Evolutionary conservation across 2,888 invertebrate species (phyloP).

Genomic region (Diarsia brunnea): DNA sequence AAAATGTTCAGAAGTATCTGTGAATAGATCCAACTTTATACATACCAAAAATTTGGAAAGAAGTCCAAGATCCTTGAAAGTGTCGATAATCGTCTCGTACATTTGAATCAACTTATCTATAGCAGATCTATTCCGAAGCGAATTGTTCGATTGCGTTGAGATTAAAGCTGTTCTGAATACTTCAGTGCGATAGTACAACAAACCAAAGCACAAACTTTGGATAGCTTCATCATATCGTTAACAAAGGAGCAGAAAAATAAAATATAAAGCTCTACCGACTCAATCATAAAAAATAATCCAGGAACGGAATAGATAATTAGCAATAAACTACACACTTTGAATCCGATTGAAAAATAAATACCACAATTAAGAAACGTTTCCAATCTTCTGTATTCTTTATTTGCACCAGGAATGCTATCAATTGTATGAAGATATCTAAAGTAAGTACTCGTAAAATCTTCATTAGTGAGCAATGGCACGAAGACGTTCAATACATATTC

Average conservation of each 20-base stretch:
- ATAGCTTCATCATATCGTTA: background rate
- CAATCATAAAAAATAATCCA: background rate
- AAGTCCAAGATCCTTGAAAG: background rate
- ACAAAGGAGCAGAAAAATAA: background rate
- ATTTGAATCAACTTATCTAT: slow-evolving; percentile 9
- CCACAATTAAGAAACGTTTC: background rate
- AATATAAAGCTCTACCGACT: background rate
- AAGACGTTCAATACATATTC: background rate
- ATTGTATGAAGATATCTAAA: background rate
- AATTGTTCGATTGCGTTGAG: background rate
- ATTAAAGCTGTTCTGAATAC: background rate
- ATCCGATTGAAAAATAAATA: background rate
- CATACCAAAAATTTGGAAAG: slow-evolving; percentile 9
- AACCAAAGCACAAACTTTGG: background rate
- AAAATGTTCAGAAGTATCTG: background rate
- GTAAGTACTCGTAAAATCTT: background rate
- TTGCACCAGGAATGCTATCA: slow-evolving; percentile 2
- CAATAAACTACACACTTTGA: background rate
- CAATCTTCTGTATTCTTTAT: slow-evolving; percentile 8
- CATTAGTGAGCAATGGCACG: background rate
- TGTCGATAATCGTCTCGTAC: slow-evolving; percentile 11
- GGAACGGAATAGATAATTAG: background rate
- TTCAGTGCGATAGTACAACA: slow-evolving; percentile 15
- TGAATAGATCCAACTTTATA: background rate
- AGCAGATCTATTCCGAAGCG: background rate